Conservation (phyloP, 2,113 vertebrate species). For the Chloropsis hardwickii region DNA sequence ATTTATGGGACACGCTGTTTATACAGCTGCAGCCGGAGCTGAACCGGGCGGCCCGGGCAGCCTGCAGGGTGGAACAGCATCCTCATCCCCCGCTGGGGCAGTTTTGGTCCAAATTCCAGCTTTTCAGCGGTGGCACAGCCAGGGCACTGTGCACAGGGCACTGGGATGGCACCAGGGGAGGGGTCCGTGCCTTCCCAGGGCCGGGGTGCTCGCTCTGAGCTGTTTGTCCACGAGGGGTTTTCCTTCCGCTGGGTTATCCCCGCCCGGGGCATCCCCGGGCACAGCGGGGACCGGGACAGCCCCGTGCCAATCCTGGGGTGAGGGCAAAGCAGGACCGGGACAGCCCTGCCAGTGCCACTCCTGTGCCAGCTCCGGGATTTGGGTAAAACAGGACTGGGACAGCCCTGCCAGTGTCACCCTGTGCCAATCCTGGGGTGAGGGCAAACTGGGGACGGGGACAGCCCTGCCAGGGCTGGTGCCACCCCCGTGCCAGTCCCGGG, state of each 20-base stretch:
- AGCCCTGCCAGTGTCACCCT: accelerated
- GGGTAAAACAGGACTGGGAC: not conserved
- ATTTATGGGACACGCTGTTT: slow-evolving; percentile 34
- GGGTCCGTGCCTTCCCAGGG: accelerated
- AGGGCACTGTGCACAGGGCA: accelerated
- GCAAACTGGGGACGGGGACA: accelerated
- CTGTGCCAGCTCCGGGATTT: not conserved
- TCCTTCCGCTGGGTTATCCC: not conserved
- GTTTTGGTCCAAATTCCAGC: accelerated
- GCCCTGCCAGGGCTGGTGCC: accelerated
- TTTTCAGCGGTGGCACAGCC: not conserved
- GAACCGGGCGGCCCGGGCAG: not conserved
- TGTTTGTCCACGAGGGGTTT: not conserved
- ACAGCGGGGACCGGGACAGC: too few relatives aligned
- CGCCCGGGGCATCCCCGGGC: accelerated
- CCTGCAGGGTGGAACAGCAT: accelerated
- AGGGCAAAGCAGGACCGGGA: not conserved
- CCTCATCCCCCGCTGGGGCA: not conserved
- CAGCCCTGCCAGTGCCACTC: not conserved
- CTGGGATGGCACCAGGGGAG: accelerated
- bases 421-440: accelerated
- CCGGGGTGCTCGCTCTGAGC: not conserved
- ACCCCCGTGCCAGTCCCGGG: not conserved
- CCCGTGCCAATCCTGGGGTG: not conserved
- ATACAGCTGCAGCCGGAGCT: not conserved